Evolutionary conservation across 2,113 vertebrate genomes (phyloP), one percentile per base, ranked within the genome.

Genomic region (Hippocampus abdominalis): DNA sequence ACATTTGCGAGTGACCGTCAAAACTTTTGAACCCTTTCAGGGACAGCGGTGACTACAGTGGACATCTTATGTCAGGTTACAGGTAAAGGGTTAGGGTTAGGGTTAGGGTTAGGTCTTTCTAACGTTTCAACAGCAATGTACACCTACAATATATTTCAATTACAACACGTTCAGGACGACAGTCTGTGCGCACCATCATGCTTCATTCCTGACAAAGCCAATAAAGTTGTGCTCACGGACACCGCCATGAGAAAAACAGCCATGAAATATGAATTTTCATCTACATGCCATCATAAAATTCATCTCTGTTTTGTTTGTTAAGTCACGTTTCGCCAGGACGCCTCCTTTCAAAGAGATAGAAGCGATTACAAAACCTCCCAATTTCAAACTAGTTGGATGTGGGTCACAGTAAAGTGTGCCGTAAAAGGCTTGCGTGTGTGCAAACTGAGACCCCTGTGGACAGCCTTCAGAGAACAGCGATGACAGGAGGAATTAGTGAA

Each of bases 401-500:
- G 76, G 72, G 72, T 83, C 49, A 74, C 40, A 68, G 69, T 18
- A 32, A 60, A 32, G 27, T 29, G 57, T 32, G 27, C 68, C 66
- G 77, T 48, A 75, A 76, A 81, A 66, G 63, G 75, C 61, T 81
- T 68, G 62, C 32, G 44, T 84, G 74, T 67, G 65, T 72, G 65
- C 49, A 61, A 49, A 27, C n/a, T 81, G 83, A 79, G 76, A 73
- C 79, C 80, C 32, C 71, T 10, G 71, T 25, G 84, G 75, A 86
- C 76, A 84, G 78, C 73, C 76, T 77, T 82, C 75, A 85, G 78
- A 79, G 84, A 83, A 76, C 78, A 74, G 80, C 65, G 82, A 78
- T 84, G 84, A 86, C 83, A 84, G 76, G 75, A 81, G 75, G 77
- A 86, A 87, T 86, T 81, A 85, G 81, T 81, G 68, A 76, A 84